phyloP scores from a whole-genome alignment of 2,888 invertebrate genomes.

The Drosophila histrio region DNA sequence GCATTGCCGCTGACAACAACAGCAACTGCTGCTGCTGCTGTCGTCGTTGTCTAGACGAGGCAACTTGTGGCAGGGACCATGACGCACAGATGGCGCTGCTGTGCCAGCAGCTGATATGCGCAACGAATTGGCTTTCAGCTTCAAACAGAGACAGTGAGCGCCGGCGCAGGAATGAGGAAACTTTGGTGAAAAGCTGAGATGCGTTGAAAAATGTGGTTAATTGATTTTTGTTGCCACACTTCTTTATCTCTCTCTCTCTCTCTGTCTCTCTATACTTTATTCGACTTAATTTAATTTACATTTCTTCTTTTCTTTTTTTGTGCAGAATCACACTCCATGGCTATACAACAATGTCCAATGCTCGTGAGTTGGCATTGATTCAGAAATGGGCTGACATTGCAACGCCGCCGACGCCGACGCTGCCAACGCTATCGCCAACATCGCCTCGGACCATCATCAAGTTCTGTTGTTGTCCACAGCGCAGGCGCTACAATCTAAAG shows the following conservation, averaged over 20 bases:
- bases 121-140: slow-evolving; percentile 70
- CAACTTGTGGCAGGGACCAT: slow-evolving; percentile 32
- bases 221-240: slow-evolving; percentile 52
- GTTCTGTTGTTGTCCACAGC: slow-evolving; percentile 81
- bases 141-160: slow-evolving; percentile 20
- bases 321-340: slow-evolving; percentile 82
- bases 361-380: slow-evolving; percentile 82
- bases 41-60: slow-evolving; percentile 43
- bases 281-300: slow-evolving; percentile 28
- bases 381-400: slow-evolving; percentile 82
- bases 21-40: slow-evolving; percentile 20
- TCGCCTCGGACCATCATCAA: slow-evolving; percentile 80
- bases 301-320: slow-evolving; percentile 29
- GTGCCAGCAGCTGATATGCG: slow-evolving; percentile 58
- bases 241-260: not conserved
- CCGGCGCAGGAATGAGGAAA: slow-evolving; percentile 75
- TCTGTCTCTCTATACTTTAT: not conserved
- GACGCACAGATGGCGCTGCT: slow-evolving; percentile 77
- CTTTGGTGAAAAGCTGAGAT: slow-evolving; percentile 74
- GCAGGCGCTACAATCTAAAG: slow-evolving; percentile 80
- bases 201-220: slow-evolving; percentile 79
- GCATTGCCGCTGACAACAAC: slow-evolving; percentile 19
- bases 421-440: slow-evolving; percentile 78
- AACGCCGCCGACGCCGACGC: slow-evolving; percentile 68
- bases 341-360: slow-evolving; percentile 82